A percentile compares a stretch with the other conserved stretches of the same genome.
These are phyloP conservation scores for Marmota flaviventris DNA, from an alignment of 2,113 vertebrate species.

Conservation along the genomic window DNA sequence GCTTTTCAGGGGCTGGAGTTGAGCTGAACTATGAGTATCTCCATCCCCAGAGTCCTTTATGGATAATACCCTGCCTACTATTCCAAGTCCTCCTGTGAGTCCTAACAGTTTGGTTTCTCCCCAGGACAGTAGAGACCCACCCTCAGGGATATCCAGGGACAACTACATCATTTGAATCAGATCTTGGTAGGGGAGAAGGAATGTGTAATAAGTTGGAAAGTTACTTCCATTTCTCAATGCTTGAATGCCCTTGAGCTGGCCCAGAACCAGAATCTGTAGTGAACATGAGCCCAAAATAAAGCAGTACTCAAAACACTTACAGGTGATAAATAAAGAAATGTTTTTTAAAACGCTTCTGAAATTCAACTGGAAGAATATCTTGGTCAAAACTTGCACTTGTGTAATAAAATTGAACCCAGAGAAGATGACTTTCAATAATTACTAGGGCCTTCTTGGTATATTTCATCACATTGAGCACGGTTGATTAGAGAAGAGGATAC, in stretches of 20 bases:
- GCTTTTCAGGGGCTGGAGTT: conserved; percentile 76
- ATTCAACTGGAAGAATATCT: conserved; percentile 82
- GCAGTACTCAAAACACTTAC: conserved; percentile 88
- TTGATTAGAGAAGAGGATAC: conserved; percentile 80
- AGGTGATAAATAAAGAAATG: conserved; percentile 92
- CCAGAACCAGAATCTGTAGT: conserved; percentile 91
- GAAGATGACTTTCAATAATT: conserved; percentile 38
- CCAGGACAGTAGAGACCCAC: conserved; percentile 78
- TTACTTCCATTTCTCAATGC: conserved; percentile 94
- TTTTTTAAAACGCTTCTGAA: conserved; percentile 87
- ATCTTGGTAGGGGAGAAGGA: conserved; percentile 91
- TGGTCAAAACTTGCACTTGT: conserved; percentile 78
- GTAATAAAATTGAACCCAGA: conserved; percentile 75
- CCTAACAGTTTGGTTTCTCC: conserved; percentile 84
- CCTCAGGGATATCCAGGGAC: conserved; percentile 90
- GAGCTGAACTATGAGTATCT: background rate
- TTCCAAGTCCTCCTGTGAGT: conserved; percentile 83
- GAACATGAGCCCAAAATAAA: conserved; percentile 90
- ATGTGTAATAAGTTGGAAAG: conserved; percentile 92
- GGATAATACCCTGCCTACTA: conserved; percentile 68
- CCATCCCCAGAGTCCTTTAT: background rate
- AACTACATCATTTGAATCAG: conserved; percentile 92
- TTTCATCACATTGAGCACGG: conserved; percentile 81
- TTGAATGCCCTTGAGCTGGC: conserved; percentile 93
- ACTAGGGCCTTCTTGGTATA: conserved; percentile 58